Evolutionary conservation across 30 jellyfish, hydroid and myxozoan species (phyloP), one percentile per base, ranked within the genome.

Genomic region (Aurelia aurita): DNA sequence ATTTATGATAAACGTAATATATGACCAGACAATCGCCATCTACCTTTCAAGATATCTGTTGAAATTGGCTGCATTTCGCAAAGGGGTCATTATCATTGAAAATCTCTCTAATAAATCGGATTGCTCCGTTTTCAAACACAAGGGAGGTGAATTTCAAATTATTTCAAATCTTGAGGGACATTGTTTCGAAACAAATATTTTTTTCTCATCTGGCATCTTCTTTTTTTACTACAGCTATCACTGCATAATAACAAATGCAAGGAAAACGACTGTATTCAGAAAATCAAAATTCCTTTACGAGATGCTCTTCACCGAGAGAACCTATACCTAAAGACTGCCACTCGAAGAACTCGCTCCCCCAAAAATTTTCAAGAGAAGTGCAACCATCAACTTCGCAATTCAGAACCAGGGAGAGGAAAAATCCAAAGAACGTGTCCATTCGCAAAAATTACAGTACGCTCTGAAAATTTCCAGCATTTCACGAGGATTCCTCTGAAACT

Each of bases 371-470:
- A 39, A 39, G 13, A 39, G 51, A 39, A 39, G 51, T 4, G 51
- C 51, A 4, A 39, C 15, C 7, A 39, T 39, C 51, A 4, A 39
- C 16, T 39, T 39, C 51, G 16, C 16, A 39, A 39, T 15, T 6
- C 51, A 39, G 13, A 3, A 51, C 19, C 75, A 10, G 29, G 60
- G 25, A 55, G 18, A n/a, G 0, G 14, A 35, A 54, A 74, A 5
- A 8, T 74, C 15, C 76, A 74, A 0, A 58, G 75, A 35, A 18
- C 66, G 5, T 74, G 86, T 59, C 86, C 86, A 11, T 74, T 74
- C 39, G 86, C 74, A 21, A 57, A 31, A 25, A 58, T 74, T 32
- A 34, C 16, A 3, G 45, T 74, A 19, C 19, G 34, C 64, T 22
- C 86, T 2, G 5, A 7, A 8, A 18, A 57, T 53, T 74, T 58